These are phyloP conservation scores for Pantelozetes paolii DNA, from an alignment of 2,888 invertebrate species.

Conservation along the genomic window DNA sequence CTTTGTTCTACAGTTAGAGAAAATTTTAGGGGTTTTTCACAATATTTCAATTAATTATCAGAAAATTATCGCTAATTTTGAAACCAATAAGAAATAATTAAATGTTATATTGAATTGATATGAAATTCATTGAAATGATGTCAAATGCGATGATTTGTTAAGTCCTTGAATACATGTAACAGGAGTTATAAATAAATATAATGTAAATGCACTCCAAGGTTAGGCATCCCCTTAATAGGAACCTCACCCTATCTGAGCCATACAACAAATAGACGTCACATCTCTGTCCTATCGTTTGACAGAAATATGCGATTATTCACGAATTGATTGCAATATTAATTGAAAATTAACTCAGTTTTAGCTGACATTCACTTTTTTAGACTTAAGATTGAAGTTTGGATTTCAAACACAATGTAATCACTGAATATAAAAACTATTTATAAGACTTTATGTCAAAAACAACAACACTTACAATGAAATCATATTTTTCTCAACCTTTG, in stretches of 20 bases:
- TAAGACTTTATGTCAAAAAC: neutral
- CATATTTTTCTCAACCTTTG: neutral
- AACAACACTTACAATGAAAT: too few relatives aligned
- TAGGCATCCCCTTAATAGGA: constrained; percentile 35
- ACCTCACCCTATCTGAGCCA: neutral
- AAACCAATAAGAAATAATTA: neutral
- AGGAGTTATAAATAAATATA: constrained; percentile 4
- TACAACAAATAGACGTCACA: neutral
- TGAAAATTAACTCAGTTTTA: neutral
- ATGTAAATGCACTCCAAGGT: constrained; percentile 33
- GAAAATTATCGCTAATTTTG: too few relatives aligned
- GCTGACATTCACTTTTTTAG: neutral
- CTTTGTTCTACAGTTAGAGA: too few relatives aligned
- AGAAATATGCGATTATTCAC: neutral
- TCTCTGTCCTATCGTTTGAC: neutral
- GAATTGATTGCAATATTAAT: neutral
- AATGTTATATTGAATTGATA: neutral
- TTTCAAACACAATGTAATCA: neutral
- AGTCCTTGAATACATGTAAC: constrained; percentile 32
- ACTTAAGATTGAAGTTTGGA: neutral
- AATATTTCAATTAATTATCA: too few relatives aligned
- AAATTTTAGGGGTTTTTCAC: too few relatives aligned
- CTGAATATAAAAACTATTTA: neutral
- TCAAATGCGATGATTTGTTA: constrained; percentile 5
- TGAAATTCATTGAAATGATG: neutral